Evolutionary conservation across 2,797 vertebrate species (phyloP).

Genomic region (Stomatorhinus walkeri): DNA sequence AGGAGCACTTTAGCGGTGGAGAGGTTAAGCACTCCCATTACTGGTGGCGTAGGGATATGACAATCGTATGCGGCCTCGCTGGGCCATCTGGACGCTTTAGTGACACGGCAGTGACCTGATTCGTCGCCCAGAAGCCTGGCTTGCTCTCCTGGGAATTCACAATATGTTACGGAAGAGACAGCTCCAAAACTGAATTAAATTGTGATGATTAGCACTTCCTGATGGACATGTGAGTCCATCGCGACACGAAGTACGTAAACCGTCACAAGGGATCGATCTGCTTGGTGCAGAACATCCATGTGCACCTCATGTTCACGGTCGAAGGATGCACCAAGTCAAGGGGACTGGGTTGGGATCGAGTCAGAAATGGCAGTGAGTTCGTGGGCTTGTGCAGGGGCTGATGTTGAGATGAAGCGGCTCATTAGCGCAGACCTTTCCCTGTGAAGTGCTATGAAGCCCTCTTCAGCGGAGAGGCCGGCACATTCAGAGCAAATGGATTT

Average conservation of each 20-base stretch:
- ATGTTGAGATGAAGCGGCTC: not conserved
- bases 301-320: no score
- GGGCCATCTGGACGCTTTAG: not conserved
- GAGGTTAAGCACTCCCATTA: not conserved
- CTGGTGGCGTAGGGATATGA: not conserved
- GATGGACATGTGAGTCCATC: not conserved
- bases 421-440: not conserved
- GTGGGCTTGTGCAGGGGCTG: not conserved
- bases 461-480: not conserved
- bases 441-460: not conserved
- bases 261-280: not conserved
- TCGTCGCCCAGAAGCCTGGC: not conserved
- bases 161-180: not conserved
- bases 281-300: not conserved
- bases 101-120: constrained; percentile 5
- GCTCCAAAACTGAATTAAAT: not conserved
- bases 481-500: not conserved
- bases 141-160: not conserved
- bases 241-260: not conserved
- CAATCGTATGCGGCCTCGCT: not conserved
- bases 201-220: not conserved
- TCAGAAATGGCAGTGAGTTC: not conserved
- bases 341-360: not conserved
- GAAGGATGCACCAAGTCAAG: not conserved
- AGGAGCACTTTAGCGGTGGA: not conserved